Evolutionary conservation across 2,888 invertebrate genomes (phyloP), one percentile per base, ranked within the genome.

Genomic region (Argyra leucocephala): DNA sequence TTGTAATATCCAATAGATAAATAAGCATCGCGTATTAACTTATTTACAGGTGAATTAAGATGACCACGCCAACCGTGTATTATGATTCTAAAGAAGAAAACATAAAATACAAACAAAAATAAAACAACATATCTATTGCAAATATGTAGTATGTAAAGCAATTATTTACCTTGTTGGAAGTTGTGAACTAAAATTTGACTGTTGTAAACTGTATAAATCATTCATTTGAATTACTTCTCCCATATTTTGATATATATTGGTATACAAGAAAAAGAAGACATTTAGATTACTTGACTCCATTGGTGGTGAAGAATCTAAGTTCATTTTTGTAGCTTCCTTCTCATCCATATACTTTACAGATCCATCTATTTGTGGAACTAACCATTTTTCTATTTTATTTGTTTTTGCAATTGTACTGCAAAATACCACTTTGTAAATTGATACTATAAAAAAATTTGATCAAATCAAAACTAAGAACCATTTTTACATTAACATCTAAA

Each of bases 11-110:
- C 83, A 7, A 81, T 78, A 64, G 81, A 80, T 15, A 84, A 75
- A 67, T 84, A 84, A 0, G 83, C 84, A 15, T 67, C 61, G 9
- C 71, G 67, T 18, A 75, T 62, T n/a, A 65, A 26, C 3, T 23
- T 59, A 66, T 73, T 73, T 2, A 72, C 67, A n/a, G 65, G 37
- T 26, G 83, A 78, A 68, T 76, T 82, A 82, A 18, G 68, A 73
- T 80, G 79, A 73, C 81, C 82, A 67, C 81, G 78, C 84, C 84
- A 84, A 5, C 84, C 84, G 69, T 84, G 84, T 26, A 82, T 79
- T 22, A 84, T n/a, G 26, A 26, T 66, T n/a, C 63, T 60, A 7
- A 58, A 24, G 23, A 24, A 63, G 18, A 63, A 63, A 1, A 67
- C 62, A 26, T 26, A 26, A 26, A 26, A n/a, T n/a, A n/a, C n/a